phyloP scores from a whole-genome alignment of 2,888 invertebrate species.

The Lasioglossum zephyrum region DNA sequence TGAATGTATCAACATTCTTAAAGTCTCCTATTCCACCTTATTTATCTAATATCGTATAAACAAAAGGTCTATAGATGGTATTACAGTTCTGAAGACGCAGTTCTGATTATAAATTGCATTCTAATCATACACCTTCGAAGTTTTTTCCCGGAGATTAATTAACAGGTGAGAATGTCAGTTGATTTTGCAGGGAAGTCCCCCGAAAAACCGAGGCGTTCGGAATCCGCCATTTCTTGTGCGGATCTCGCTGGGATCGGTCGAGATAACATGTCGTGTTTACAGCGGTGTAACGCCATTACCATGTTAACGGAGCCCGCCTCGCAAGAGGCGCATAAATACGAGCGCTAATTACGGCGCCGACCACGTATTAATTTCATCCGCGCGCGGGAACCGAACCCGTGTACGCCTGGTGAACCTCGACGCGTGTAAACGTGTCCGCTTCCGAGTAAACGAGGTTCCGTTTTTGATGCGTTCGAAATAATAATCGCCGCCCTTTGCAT shows the following conservation, averaged over 20 bases:
- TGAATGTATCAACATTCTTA: too few relatives aligned
- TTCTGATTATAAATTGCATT: background rate
- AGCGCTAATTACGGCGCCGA: conserved; percentile 72
- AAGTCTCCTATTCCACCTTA: background rate
- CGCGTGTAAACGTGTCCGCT: conserved; percentile 57
- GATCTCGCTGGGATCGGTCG: conserved; percentile 43
- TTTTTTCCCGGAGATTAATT: background rate
- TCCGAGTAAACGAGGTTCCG: conserved; percentile 61
- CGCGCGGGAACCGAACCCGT: conserved; percentile 49
- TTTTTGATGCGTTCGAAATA: conserved; percentile 28
- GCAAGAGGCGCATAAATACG: conserved; percentile 73
- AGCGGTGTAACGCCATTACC: conserved; percentile 73
- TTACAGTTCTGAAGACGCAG: background rate
- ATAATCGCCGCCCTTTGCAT: background rate
- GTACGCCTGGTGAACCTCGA: conserved; percentile 32
- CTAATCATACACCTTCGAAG: background rate
- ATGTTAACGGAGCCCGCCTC: conserved; percentile 71
- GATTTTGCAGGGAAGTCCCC: background rate
- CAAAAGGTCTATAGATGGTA: background rate
- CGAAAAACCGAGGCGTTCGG: conserved; percentile 16
- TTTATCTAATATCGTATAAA: background rate
- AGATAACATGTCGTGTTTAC: conserved; percentile 74
- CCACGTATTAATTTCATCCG: conserved; percentile 72
- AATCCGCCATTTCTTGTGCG: conserved; percentile 42
- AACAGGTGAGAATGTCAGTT: background rate